A percentile compares a stretch with the other conserved stretches of the same genome.
These are phyloP conservation scores for Telmatochromis sp. DNA, from an alignment of 2,113 vertebrate genomes.

Conservation along the genomic window DNA sequence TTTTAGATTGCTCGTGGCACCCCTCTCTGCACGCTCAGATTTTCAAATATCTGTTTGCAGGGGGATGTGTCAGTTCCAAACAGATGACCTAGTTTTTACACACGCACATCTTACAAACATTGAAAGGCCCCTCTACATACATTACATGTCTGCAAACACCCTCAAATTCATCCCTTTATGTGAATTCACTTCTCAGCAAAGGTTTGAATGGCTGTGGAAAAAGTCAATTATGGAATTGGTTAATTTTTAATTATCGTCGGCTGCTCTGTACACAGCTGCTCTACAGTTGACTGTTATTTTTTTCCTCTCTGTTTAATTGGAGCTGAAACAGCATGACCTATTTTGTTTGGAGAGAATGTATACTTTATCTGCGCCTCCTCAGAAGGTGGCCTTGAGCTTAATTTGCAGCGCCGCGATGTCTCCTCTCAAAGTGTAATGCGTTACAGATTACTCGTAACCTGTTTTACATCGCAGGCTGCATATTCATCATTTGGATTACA, in stretches of 20 bases:
- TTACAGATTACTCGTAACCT: conserved; percentile 42
- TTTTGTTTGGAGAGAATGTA: conserved; percentile 68
- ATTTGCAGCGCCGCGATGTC: conserved; percentile 11
- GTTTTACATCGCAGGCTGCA: conserved; percentile 22
- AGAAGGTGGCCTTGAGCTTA: conserved; percentile 68
- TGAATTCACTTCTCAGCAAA: conserved; percentile 17
- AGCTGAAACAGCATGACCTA: conserved; percentile 76
- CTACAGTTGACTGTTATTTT: conserved; percentile 46
- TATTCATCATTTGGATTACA: conserved; percentile 34
- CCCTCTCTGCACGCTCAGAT: conserved; percentile 59
- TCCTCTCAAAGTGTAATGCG: conserved; percentile 12
- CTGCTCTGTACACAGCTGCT: conserved; percentile 50
- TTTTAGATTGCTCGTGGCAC: conserved; percentile 53
- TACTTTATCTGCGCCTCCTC: conserved; percentile 57
- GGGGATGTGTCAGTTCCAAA: conserved; percentile 69
- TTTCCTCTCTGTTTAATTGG: conserved; percentile 62
- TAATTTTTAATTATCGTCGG: conserved; percentile 60
- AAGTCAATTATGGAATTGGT: conserved; percentile 54
- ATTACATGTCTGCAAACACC: conserved; percentile 5
- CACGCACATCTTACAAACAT: conserved; percentile 52
- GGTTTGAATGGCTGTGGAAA: conserved; percentile 43
- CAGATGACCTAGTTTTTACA: conserved; percentile 73
- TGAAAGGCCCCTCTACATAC: conserved; percentile 40
- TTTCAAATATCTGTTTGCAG: conserved; percentile 70
- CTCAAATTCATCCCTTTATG: conserved; percentile 17